Base-by-base conservation (phyloP, 2,797 vertebrate genomes). In the Enteromius anoplus region DNA sequence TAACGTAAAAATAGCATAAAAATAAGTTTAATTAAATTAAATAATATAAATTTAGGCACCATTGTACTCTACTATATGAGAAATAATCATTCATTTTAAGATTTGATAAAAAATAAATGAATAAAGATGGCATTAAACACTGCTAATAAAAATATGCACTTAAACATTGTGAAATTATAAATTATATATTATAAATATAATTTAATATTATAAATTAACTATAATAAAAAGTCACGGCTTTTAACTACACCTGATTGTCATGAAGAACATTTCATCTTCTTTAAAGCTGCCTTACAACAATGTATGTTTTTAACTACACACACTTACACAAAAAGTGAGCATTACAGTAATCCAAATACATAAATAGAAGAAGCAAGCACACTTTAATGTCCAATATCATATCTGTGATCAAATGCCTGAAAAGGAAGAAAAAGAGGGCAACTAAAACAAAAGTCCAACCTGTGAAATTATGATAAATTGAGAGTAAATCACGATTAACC, bases 401-500 rank as follows among this genome's bases (percentile, higher is more conserved):
- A 45, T 58, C 23, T 49, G 23, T 21, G 32, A 34, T 51, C 29
- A 51, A 60, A 60, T 58, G 26, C 26, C 19, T 72, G 17, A 51
- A 72, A 71, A 72, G 26, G 51, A 37, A 58, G 19, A 19, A 75
- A 58, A 37, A 34, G 5, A 21, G 37, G n/a, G 66, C 66, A 45
- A 45, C 32, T 55, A 21, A 58, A 75, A 21, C 7, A 26, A 32
- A 21, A 45, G 17, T 78, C 26, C 17, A 40, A 37, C 19, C 45
- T 29, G 45, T 53, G 29, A 71, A 83, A 45, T 68, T 3, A 47
- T 79, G 55, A 64, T 75, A 64, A 84, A 37, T 72, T 70, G 2
- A 40, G 19, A 47, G 34, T 49, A 32, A 81, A 72, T 86, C 5
- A 12, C 49, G 40, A 64, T 76, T 65, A 78, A 81, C 68, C 7